Evolutionary conservation across 2,797 vertebrate genomes (phyloP).

Genomic region (Anolis apletophallus): DNA sequence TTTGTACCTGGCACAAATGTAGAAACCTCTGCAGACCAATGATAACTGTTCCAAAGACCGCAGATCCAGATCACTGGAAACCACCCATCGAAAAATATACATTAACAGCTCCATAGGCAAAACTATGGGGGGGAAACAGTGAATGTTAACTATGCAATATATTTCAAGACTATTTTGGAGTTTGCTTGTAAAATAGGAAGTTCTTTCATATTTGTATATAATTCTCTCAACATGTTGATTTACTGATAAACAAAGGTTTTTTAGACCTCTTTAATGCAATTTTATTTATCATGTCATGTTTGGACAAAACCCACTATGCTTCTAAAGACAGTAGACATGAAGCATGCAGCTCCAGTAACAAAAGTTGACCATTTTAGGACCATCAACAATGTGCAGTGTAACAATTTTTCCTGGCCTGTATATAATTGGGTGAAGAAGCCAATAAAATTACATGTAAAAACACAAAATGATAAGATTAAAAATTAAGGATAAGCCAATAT

Average conservation of each 20-base stretch:
- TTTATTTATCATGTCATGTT: neutral
- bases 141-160: slow-evolving; percentile 3
- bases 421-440: neutral
- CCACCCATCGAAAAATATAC: slow-evolving; percentile 99
- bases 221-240: neutral
- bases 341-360: neutral
- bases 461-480: neutral
- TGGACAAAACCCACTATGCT: neutral
- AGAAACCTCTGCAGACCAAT: slow-evolving; percentile 96
- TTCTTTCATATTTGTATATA: neutral
- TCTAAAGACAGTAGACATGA: neutral
- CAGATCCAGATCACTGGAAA: slow-evolving; percentile 96
- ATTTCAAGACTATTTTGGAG: neutral
- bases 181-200: neutral
- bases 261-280: neutral
- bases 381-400: neutral
- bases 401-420: neutral
- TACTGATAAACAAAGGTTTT: neutral
- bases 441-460: slow-evolving; percentile 23
- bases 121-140: slow-evolving; percentile 74
- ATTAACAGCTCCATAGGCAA: slow-evolving; percentile 95
- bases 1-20: slow-evolving; percentile 94
- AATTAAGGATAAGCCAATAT: neutral
- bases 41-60: slow-evolving; percentile 95
- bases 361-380: neutral